These are phyloP conservation scores for Cataglyphis altisquamis DNA, from an alignment of 2,888 invertebrate genomes.

Conservation along the genomic window DNA sequence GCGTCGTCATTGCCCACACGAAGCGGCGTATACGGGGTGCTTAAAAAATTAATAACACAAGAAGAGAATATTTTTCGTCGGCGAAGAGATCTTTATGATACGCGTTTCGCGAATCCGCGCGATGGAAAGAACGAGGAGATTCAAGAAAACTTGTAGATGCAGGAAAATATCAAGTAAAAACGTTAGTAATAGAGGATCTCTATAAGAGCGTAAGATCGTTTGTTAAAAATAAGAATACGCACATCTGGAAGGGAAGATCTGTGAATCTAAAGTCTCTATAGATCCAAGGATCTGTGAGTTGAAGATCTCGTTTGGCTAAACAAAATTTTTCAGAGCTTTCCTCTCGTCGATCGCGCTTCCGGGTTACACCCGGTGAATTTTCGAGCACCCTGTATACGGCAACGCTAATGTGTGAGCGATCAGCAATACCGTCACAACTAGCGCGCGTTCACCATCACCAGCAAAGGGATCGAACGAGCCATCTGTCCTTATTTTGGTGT, in stretches of 20 bases:
- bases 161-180: neutral
- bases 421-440: conserved; percentile 63
- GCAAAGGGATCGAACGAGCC: conserved; percentile 79
- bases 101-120: neutral
- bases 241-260: neutral
- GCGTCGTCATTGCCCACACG: conserved; percentile 15
- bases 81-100: neutral
- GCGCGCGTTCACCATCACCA: conserved; percentile 67
- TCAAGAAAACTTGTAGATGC: neutral
- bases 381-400: conserved; percentile 50
- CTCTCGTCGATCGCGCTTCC: neutral
- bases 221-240: neutral
- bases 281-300: neutral
- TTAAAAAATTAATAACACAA: conserved; percentile 34
- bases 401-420: conserved; percentile 49
- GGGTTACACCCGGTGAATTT: conserved; percentile 13
- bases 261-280: neutral
- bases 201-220: neutral
- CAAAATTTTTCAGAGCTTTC: neutral
- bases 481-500: conserved; percentile 82
- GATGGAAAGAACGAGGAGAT: neutral
- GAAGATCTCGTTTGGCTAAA: neutral
- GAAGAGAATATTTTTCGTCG: neutral
- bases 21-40: conserved; percentile 29
- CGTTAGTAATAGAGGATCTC: neutral